phyloP scores from a whole-genome alignment of 1,140 invertebrate genomes.

The Periplaneta americana region DNA sequence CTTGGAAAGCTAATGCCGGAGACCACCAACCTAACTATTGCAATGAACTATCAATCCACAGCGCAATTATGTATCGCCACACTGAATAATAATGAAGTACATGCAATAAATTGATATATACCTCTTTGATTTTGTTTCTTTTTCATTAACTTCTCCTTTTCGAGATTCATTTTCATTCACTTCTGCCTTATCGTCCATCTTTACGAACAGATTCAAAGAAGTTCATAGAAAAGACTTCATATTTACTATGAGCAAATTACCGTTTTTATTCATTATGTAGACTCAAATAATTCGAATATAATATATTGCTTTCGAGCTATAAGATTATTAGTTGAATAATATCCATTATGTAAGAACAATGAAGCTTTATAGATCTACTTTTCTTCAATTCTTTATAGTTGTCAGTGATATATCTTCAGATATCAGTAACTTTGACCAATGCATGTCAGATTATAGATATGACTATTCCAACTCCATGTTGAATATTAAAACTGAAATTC shows the following conservation, averaged over 20 bases:
- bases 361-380: too few species aligned
- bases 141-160: conserved; percentile 37
- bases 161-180: conserved; percentile 34
- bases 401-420: neutral
- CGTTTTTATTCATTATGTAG: neutral
- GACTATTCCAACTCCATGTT: neutral
- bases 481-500: too few species aligned
- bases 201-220: conserved; percentile 36
- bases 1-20: neutral
- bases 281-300: neutral
- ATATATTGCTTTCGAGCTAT: neutral
- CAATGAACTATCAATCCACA: neutral
- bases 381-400: too few species aligned
- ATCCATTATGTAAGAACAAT: neutral
- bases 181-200: conserved; percentile 41
- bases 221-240: conserved; percentile 24
- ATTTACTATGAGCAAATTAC: neutral
- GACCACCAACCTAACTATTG: neutral
- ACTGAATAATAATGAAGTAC: neutral
- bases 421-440: neutral
- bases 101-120: neutral
- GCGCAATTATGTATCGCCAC: neutral
- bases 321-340: neutral
- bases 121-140: conserved; percentile 37
- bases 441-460: neutral